Base-by-base conservation (phyloP, 2,888 invertebrate species). In the Drosophila imparisetae region DNA sequence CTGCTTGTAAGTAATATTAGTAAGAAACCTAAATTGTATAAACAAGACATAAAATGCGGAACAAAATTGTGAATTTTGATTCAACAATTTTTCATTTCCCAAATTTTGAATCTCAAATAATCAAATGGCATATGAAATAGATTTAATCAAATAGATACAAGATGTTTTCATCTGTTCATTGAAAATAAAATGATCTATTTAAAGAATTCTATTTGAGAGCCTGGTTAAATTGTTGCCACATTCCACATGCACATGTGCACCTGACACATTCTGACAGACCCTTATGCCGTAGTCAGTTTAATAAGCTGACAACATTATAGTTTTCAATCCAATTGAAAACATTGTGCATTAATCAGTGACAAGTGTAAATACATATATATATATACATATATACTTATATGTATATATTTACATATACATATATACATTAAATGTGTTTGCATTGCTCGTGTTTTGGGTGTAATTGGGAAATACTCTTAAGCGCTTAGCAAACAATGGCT, bases 391-490 rank as follows among this genome's bases (percentile, higher is more conserved):
- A 5, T 42, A 21, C 1, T 6, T 42, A 3, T 8, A 45, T 4
- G 13, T 21, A 2, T 11, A 2, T n/a, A 21, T 42, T 13, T 3
- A 11, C 21, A 21, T 27, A 21, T 27, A 24, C 15, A 48, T 27
- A 18, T 38, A 24, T 53, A 71, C 66, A 75, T 75, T 79, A 69
- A 79, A 74, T 66, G 79, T 58, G 45, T 63, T 72, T 72, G 62
- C 49, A 27, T 21, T 52, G 52, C 61, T 62, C 50, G 62, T 55
- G 63, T 78, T 40, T 29, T 48, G 53, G 64, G 29, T 82, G 81
- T 90, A 90, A 83, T 83, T 81, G 80, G 67, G 59, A 81, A 90
- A 86, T 81, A 78, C 89, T 70, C 78, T 77, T 79, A 75, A 80
- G 81, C 79, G 78, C 64, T 75, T 54, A 45, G 65, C 82, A 88